These are phyloP conservation scores for Toxostoma redivivum DNA, from an alignment of 2,113 vertebrate genomes.

Conservation along the genomic window DNA sequence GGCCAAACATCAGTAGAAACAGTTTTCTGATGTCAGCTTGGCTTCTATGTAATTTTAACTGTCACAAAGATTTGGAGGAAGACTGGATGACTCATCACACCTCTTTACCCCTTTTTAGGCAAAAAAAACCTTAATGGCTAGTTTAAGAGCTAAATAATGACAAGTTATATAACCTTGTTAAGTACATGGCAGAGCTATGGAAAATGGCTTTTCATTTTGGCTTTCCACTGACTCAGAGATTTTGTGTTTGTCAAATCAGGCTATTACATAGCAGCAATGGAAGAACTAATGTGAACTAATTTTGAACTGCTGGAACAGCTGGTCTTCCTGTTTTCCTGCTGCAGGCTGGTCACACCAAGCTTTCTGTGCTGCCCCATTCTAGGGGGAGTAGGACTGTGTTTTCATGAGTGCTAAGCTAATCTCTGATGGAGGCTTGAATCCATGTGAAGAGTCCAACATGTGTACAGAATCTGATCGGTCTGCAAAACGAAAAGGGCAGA, in stretches of 20 bases:
- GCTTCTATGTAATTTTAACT: not conserved
- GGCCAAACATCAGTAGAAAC: not conserved
- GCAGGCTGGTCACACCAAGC: not conserved
- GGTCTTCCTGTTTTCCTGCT: not conserved
- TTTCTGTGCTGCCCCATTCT: not conserved
- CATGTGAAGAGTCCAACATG: not conserved
- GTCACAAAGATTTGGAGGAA: not conserved
- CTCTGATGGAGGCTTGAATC: not conserved
- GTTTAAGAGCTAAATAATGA: not conserved
- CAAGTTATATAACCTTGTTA: slow-evolving; percentile 33
- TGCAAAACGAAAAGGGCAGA: not conserved
- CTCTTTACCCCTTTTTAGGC: not conserved
- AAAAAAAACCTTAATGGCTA: not conserved
- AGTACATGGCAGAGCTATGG: not conserved
- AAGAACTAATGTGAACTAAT: slow-evolving; percentile 10
- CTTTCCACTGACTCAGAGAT: slow-evolving; percentile 56
- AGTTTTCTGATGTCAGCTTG: not conserved
- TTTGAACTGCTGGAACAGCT: not conserved
- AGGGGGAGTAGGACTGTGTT: not conserved
- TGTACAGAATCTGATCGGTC: not conserved
- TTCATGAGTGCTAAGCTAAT: not conserved
- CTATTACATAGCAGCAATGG: not conserved
- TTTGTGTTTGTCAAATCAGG: slow-evolving; percentile 35
- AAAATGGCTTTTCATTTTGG: slow-evolving; percentile 13
- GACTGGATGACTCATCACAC: not conserved